Percentiles rank a stretch among this genome's conserved stretches.
phyloP scores from a whole-genome alignment of 1,140 invertebrate species.

The Psilanteris sp. region DNA sequence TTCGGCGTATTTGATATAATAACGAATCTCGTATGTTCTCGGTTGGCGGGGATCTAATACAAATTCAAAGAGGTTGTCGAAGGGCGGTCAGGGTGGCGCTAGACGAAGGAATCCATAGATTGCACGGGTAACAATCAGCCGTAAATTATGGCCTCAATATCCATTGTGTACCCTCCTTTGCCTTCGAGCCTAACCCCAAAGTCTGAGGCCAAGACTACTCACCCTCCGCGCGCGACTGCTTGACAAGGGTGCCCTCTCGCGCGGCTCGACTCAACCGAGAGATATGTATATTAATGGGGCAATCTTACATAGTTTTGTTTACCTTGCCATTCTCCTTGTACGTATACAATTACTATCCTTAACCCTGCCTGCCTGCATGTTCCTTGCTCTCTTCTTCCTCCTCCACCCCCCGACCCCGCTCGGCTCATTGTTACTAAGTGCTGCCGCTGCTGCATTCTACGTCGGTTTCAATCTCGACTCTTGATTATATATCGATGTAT shows the following conservation, averaged over 20 bases:
- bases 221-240: constrained; percentile 59
- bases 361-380: constrained; percentile 49
- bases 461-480: constrained; percentile 47
- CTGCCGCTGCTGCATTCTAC: constrained; percentile 36
- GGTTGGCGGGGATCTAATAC: constrained; percentile 70
- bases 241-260: constrained; percentile 59
- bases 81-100: constrained; percentile 67
- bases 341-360: constrained; percentile 80
- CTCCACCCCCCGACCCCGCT: constrained; percentile 4
- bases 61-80: constrained; percentile 74
- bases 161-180: constrained; percentile 79
- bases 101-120: constrained; percentile 78
- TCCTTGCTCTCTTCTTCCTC: background rate
- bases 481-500: constrained; percentile 50
- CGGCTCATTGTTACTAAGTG: constrained; percentile 49
- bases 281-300: constrained; percentile 81
- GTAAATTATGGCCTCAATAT: constrained; percentile 81
- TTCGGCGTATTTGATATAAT: constrained; percentile 52
- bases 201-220: constrained; percentile 79
- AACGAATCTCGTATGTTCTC: constrained; percentile 60
- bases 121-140: constrained; percentile 79
- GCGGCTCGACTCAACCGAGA: constrained; percentile 76
- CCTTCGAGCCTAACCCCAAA: constrained; percentile 76
- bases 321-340: constrained; percentile 79
- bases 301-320: constrained; percentile 82